Conservation (phyloP, 64 coral and sea anemone species). For the Dendronephthya gigantea region DNA sequence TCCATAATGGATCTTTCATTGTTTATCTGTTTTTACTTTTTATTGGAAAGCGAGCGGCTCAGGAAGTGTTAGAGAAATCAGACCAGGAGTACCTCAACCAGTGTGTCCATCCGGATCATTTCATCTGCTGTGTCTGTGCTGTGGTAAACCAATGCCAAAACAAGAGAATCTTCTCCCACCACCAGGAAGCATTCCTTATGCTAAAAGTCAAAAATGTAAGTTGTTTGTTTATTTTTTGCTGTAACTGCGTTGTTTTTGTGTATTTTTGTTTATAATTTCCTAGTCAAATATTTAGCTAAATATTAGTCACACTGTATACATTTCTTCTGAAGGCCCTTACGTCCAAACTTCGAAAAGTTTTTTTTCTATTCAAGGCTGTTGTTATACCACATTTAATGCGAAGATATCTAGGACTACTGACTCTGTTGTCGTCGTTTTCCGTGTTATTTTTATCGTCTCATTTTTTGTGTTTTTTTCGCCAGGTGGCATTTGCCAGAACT, state of each 20-base stretch:
- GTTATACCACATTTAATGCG: too few relatives aligned
- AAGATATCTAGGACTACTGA: too few relatives aligned
- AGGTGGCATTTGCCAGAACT: background rate
- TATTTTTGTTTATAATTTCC: too few relatives aligned
- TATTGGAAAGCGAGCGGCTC: background rate
- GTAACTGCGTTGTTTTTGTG: too few relatives aligned
- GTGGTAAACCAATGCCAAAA: background rate
- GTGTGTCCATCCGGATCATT: background rate
- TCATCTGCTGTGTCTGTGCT: background rate
- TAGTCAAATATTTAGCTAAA: too few relatives aligned
- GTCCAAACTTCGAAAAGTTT: too few relatives aligned
- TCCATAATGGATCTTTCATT: too few relatives aligned
- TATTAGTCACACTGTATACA: too few relatives aligned
- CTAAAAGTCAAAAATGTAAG: background rate
- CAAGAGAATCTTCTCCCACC: background rate
- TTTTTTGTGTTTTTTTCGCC: background rate
- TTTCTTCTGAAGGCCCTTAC: too few relatives aligned
- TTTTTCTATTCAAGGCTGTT: too few relatives aligned
- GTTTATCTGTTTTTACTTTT: background rate
- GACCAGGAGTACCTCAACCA: background rate
- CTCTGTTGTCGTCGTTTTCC: too few relatives aligned
- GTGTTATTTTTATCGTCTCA: background rate
- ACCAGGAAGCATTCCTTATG: background rate
- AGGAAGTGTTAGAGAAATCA: background rate
- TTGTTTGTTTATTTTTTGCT: background rate